phyloP scores from a whole-genome alignment of 1,140 invertebrate species.

The Panagrolaimus sp. region DNA sequence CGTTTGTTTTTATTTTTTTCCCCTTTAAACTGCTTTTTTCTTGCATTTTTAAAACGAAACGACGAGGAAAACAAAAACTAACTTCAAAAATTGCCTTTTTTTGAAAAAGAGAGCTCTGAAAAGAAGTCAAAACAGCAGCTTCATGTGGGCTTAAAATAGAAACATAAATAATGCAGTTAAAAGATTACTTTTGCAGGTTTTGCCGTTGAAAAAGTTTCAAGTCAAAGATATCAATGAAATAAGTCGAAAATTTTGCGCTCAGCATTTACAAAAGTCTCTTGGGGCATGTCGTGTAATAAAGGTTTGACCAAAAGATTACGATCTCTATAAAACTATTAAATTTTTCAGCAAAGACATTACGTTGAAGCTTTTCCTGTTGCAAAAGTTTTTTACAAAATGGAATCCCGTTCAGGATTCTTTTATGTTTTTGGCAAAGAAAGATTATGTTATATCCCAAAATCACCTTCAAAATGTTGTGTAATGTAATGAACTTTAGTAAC shows the following conservation, averaged over 20 bases:
- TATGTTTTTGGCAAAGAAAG: slow-evolving; percentile 56
- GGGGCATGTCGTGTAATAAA: slow-evolving; percentile 51
- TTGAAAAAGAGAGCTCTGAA: slow-evolving; percentile 8
- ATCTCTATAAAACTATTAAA: neutral
- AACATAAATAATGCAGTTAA: slow-evolving; percentile 1
- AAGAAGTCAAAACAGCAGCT: neutral
- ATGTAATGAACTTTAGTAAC: slow-evolving; percentile 38
- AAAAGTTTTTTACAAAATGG: slow-evolving; percentile 52
- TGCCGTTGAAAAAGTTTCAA: slow-evolving; percentile 48
- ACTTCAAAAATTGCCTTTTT: too few species aligned
- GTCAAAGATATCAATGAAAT: slow-evolving; percentile 55
- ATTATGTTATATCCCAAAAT: slow-evolving; percentile 57
- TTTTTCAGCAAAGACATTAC: slow-evolving; percentile 55
- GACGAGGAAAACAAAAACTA: too few species aligned
- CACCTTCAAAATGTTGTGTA: slow-evolving; percentile 53
- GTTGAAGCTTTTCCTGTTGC: slow-evolving; percentile 52
- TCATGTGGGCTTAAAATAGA: neutral
- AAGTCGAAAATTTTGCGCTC: slow-evolving; percentile 51
- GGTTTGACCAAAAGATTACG: slow-evolving; percentile 28
- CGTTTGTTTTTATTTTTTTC: neutral
- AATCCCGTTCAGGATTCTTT: slow-evolving; percentile 44
- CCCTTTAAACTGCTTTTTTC: too few species aligned
- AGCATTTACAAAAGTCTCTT: slow-evolving; percentile 53
- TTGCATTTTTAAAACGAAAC: too few species aligned
- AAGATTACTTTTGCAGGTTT: slow-evolving; percentile 40